Base-by-base conservation (phyloP, 2,888 invertebrate species). In the Melinaea menophilus region DNA sequence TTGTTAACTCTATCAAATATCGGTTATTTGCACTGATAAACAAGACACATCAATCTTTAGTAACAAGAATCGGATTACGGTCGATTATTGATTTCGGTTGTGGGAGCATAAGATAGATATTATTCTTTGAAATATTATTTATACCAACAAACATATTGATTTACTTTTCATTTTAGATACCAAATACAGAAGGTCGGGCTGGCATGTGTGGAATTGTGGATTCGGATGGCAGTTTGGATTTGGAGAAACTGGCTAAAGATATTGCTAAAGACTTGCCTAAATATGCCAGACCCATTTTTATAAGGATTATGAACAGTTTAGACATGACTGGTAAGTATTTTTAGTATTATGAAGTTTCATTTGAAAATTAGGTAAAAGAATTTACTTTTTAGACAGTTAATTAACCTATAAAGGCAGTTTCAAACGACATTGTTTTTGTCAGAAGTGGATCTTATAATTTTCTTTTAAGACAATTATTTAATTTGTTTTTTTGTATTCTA, bases 161-260 rank as follows among this genome's bases (percentile, higher is more conserved):
- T 37, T 34, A 31, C 35, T 13, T 48, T 55, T 9, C 46, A 60
- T 66, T 66, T 37, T 73, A 94, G 93, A 92, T 97, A 69, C 93
- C 93, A 1, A 94, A 95, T 59, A 92, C 92, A 5, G 97, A 97
- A 81, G 99, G 99, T 0, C 92, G 96, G 70, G 98, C 98, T 7
- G 99, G 99, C 58, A 99, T 99, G 99, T 98, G 96, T 13, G 96
- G 98, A 33, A 95, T 99, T 68, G 95, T 95, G 33, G 97, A 98
- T 82, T 92, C 93, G 1, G 93, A 95, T 47, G 91, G 92, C 41
- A 91, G 92, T 2, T 82, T 97, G 13, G 93, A 96, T 77, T 81
- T 97, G 61, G 90, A 92, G 2, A 82, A 86, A 65, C 86, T 97
- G 58, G 89, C 93, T 0, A 85, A 88, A 33, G 94, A 94, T 59